These are phyloP conservation scores for Noctilio leporinus DNA, from an alignment of 2,113 vertebrate genomes.

Conservation along the genomic window DNA sequence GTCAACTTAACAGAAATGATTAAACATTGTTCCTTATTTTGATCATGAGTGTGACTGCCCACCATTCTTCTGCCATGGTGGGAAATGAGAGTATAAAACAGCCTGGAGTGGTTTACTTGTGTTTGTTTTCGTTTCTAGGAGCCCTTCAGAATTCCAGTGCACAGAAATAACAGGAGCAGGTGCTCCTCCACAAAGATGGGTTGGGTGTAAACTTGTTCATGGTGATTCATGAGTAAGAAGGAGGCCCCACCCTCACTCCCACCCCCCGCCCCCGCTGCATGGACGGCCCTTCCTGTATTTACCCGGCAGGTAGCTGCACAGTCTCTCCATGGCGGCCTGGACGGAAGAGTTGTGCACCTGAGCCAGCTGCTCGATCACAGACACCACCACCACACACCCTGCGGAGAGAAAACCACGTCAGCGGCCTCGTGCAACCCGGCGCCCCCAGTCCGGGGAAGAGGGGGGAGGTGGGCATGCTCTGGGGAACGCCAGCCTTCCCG, in stretches of 20 bases:
- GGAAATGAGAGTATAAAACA: not conserved
- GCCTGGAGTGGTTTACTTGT: not conserved
- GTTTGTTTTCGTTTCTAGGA: not conserved
- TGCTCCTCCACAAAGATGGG: not conserved
- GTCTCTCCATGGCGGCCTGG: constrained; percentile 70
- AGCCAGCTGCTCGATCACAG: constrained; percentile 79
- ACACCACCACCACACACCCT: constrained; percentile 80
- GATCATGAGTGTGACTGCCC: not conserved
- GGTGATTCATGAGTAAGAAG: not conserved
- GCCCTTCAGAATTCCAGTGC: not conserved
- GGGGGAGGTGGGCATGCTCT: not conserved
- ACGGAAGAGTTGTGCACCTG: constrained; percentile 79
- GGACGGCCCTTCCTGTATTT: not conserved
- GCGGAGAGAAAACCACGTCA: not conserved
- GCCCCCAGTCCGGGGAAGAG: too few relatives aligned
- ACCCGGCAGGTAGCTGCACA: constrained; percentile 84
- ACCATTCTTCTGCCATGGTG: not conserved
- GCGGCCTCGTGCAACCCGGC: not conserved
- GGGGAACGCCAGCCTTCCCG: not conserved
- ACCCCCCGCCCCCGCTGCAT: rapidly evolving
- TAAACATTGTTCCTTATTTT: constrained; percentile 18
- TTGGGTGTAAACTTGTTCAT: not conserved
- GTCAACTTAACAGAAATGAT: not conserved
- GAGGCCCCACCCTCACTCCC: too few relatives aligned
- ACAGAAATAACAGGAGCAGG: not conserved